Evolutionary conservation across 2,113 vertebrate species (phyloP).

Genomic region (Tenrec ecaudatus): DNA sequence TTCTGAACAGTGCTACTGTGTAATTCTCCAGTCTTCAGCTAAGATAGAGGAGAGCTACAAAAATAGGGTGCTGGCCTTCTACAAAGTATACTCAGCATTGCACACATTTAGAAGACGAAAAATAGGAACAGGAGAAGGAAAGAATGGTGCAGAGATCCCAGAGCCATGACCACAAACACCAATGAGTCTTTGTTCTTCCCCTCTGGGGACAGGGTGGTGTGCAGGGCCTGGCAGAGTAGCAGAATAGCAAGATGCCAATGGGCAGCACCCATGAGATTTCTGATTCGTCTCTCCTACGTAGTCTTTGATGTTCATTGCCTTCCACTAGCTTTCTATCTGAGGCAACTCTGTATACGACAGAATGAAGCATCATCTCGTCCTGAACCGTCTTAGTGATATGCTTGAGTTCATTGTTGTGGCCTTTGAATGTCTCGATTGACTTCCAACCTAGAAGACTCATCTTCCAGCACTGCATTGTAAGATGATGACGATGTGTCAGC

Average conservation of each 20-base stretch:
- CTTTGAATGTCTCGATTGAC: not conserved
- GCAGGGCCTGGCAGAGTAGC: not conserved
- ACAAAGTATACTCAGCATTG: not conserved
- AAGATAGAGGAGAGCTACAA: rapidly evolving
- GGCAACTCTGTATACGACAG: not conserved
- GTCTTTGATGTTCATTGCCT: not conserved
- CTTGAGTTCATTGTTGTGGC: not conserved
- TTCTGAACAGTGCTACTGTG: not conserved
- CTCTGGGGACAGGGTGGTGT: not conserved
- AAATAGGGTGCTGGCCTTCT: not conserved
- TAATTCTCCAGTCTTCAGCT: rapidly evolving
- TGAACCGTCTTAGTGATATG: not conserved
- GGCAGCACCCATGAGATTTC: not conserved
- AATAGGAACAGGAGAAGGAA: not conserved
- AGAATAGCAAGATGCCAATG: not conserved
- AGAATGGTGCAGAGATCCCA: not conserved
- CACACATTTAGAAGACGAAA: not conserved
- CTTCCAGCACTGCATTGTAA: not conserved
- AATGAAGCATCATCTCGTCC: not conserved
- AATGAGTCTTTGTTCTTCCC: rapidly evolving
- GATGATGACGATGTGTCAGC: not conserved
- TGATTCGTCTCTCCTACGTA: not conserved
- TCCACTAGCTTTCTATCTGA: not conserved
- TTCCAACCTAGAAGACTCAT: not conserved
- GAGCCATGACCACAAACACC: no score